Conservation (phyloP, 2,888 invertebrate genomes). For the Apodemia hepburni region DNA sequence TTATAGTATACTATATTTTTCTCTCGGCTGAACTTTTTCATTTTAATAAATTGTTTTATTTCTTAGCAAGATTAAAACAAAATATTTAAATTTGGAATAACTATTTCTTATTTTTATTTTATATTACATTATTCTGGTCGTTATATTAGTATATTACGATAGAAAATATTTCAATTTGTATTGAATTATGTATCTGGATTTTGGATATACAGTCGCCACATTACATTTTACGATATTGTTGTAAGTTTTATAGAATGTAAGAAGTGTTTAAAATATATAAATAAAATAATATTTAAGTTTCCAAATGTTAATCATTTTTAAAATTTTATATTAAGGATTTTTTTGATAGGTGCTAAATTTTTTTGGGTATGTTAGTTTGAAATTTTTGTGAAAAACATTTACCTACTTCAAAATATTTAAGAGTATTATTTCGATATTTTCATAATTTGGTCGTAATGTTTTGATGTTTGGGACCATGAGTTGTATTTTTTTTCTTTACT, state of each 20-base stretch:
- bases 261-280: constrained; percentile 13
- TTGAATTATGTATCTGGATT: too few species aligned
- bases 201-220: neutral
- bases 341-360: constrained; percentile 14
- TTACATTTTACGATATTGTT: constrained; percentile 14
- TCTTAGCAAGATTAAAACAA: too few species aligned
- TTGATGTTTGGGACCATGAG: constrained; percentile 27
- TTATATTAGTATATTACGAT: neutral
- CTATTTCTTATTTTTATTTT: neutral
- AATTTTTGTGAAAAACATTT: neutral
- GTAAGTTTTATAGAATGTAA: constrained; percentile 10
- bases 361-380: constrained; percentile 2
- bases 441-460: constrained; percentile 26
- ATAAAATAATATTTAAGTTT: constrained; percentile 12
- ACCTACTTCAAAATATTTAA: constrained; percentile 10
- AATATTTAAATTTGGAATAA: too few species aligned
- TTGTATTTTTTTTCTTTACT: constrained; percentile 22
- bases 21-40: too few species aligned
- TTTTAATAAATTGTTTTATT: too few species aligned
- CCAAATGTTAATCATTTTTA: constrained; percentile 19
- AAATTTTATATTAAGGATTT: constrained; percentile 2
- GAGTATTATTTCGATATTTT: constrained; percentile 13
- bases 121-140: neutral
- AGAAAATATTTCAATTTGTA: neutral
- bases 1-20: too few species aligned